phyloP scores from a whole-genome alignment of 2,113 vertebrate species.

The Benthochromis sp. region DNA sequence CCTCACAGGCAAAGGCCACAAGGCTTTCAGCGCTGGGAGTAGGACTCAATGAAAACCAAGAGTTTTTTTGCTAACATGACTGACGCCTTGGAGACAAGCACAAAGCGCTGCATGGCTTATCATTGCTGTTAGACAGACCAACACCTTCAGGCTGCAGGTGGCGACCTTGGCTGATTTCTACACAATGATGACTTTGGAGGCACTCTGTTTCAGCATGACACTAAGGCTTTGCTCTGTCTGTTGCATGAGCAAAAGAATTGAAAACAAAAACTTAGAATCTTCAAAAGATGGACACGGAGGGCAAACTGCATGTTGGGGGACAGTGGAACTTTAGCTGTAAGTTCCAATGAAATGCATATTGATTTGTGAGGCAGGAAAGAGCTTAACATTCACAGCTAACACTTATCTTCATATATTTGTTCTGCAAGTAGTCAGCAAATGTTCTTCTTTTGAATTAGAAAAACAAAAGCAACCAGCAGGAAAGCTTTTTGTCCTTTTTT shows the following conservation, averaged over 20 bases:
- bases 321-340: neutral
- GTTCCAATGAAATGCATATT: neutral
- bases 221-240: neutral
- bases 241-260: neutral
- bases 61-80: neutral
- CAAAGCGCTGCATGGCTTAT: neutral
- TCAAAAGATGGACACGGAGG: neutral
- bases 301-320: neutral
- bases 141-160: neutral
- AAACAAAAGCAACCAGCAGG: conserved; percentile 44
- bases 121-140: neutral
- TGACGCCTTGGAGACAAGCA: conserved; percentile 2
- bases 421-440: conserved; percentile 19
- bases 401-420: neutral
- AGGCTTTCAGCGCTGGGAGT: neutral
- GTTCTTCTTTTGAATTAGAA: conserved; percentile 12
- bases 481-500: conserved; percentile 32
- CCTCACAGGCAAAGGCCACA: neutral
- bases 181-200: neutral
- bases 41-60: neutral
- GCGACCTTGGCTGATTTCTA: neutral
- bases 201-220: neutral
- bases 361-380: neutral
- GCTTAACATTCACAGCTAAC: neutral
- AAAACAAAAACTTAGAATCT: neutral